Evolutionary conservation across 2,113 vertebrate species (phyloP).

Genomic region (Cathartes aura): DNA sequence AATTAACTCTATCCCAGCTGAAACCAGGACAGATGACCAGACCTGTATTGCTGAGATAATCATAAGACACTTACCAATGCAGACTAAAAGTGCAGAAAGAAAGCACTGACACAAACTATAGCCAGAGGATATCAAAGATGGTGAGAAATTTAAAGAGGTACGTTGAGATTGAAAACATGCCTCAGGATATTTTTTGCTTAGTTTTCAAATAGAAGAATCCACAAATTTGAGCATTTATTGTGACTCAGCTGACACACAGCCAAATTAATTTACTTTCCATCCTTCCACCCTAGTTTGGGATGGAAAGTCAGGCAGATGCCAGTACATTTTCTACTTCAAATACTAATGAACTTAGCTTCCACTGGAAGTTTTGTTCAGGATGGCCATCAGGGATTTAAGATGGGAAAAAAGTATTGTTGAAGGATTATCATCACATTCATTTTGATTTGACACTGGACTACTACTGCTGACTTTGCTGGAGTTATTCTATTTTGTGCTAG

Average conservation of each 20-base stretch:
- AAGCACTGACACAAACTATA: not conserved
- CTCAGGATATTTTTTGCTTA: not conserved
- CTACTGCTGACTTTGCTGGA: not conserved
- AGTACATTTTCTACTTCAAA: not conserved
- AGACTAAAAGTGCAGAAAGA: not conserved
- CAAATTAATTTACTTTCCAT: not conserved
- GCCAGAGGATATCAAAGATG: not conserved
- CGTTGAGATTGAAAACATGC: not conserved
- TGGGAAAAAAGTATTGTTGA: not conserved
- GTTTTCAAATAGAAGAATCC: not conserved
- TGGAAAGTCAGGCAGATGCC: not conserved
- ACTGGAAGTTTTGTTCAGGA: not conserved
- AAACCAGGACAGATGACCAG: not conserved
- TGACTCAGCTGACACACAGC: not conserved
- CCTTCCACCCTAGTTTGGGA: not conserved
- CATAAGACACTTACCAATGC: not conserved
- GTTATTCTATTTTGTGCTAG: not conserved
- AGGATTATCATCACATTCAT: not conserved
- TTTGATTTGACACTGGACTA: not conserved
- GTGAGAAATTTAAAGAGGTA: not conserved
- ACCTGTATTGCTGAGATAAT: not conserved
- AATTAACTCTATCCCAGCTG: no score
- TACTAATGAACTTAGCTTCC: not conserved
- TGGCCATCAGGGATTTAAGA: not conserved
- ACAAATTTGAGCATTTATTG: not conserved